Base-by-base conservation (phyloP, 2,888 invertebrate species). In the Xylota segnis region DNA sequence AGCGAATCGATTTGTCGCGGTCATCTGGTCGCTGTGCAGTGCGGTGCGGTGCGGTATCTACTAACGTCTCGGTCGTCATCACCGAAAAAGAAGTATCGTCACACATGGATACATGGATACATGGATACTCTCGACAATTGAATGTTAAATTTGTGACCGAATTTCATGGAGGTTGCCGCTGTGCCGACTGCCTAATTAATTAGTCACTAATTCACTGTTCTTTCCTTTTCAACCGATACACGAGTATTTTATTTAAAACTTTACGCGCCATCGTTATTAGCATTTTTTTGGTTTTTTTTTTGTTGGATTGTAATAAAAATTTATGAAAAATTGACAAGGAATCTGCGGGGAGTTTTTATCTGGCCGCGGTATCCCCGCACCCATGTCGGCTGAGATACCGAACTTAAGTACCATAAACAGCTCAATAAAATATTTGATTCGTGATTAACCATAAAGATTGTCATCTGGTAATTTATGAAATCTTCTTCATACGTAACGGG, bases 401-500 rank as follows among this genome's bases (percentile, higher is more conserved):
- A 56, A 43, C 63, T 72, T 86, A 81, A 86, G 81, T 72, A 86
- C 66, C 86, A 82, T 86, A 82, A 86, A 86, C 86, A 86, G 82
- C 86, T 86, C 82, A 86, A 86, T 86, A 86, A 86, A 86, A 82
- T 86, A 82, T 86, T 61, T 86, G 86, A 86, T 86, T 86, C 86
- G 86, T 86, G 86, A 86, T 86, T 86, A 86, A 71, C 86, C 81
- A 82, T 86, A 86, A 86, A 86, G 86, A 86, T 86, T 86, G 86
- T 82, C 86, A 86, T 86, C 81, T 86, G 70, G 82, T 76, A 68
- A 86, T 82, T 86, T 86, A 86, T 86, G 76, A 82, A 77, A 72
- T 86, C 72, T 82, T 45, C 52, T 50, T 14, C 27, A 37, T 63
- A 40, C 47, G 34, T 10, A 34, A 58, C 32, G 40, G 47, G 65